Evolutionary conservation across 2,113 vertebrate species (phyloP), one percentile per base, ranked within the genome.

Genomic region (Myotis davidii): DNA sequence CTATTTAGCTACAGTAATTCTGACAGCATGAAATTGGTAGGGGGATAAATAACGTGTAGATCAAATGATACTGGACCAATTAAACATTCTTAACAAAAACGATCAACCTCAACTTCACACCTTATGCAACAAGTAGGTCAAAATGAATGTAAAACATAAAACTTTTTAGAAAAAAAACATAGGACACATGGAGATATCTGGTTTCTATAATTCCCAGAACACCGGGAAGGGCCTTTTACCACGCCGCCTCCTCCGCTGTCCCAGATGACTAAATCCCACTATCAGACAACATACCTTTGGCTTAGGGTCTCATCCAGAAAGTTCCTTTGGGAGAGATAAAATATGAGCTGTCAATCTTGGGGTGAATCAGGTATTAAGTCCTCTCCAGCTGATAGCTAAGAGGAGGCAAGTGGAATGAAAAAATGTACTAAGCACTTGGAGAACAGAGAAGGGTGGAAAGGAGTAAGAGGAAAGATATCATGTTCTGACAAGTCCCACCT

Each of bases 241-340:
- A 56, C 39, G 37, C 45, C 76, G 54, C 14, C 29, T 67, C 48
- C 39, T 86, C 67, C n/a, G 72, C 20, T 50, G 42, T 52, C 42
- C 48, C 86, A 70, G 50, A 86, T 72, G 93, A 94, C 37, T 89
- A 65, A 83, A 97, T 97, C 93, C 91, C 85, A 74, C 54, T 65
- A 86, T 56, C 76, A 88, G 72, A 92, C 16, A 84, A 70, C 67
- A 83, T 81, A 86, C 39, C 74, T 93, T 64, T 89, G 91, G 69
- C 91, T 86, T 76, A 59, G 52, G 13, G 37, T 23, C 64, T 70
- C 79, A 88, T n/a, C 52, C 69, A 89, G 50, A 95, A 95, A 87
- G 84, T 89, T 91, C 87, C 67, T 65, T 45, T 56, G 78, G 73
- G 74, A 93, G 70, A 92, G 89, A 91, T 37, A 95, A 88, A 61